A percentile compares a stretch with the other conserved stretches of the same genome.
Conservation (phyloP, 2,113 vertebrate genomes). For the Varanus salvator region DNA sequence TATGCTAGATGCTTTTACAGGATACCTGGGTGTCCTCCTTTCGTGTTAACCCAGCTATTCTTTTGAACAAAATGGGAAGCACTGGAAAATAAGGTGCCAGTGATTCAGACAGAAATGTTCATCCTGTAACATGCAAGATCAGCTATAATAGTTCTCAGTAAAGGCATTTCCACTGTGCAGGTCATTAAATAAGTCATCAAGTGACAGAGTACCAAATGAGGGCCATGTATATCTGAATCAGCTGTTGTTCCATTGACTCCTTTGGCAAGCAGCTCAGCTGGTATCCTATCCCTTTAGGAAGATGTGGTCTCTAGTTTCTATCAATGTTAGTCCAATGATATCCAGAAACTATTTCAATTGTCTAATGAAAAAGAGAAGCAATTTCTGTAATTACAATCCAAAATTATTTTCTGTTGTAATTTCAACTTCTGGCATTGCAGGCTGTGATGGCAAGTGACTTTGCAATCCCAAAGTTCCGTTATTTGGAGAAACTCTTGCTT, state of each 20-base stretch:
- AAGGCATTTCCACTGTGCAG: background rate
- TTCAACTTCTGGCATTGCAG: slow-evolving; percentile 73
- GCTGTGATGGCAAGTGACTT: slow-evolving; percentile 99
- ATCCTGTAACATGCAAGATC: background rate
- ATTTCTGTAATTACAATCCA: slow-evolving; percentile 8
- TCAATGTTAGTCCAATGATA: background rate
- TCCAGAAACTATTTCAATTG: background rate
- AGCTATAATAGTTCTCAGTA: background rate
- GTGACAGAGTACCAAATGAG: background rate
- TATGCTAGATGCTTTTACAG: background rate
- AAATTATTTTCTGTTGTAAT: background rate
- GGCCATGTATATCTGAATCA: background rate
- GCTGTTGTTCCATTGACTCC: background rate
- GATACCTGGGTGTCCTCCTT: background rate
- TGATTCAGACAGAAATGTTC: background rate
- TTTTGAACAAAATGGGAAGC: background rate
- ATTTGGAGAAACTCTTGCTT: slow-evolving; percentile 93
- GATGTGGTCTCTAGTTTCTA: background rate
- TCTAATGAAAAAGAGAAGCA: background rate
- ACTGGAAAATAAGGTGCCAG: background rate
- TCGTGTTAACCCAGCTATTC: background rate
- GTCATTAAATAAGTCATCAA: background rate
- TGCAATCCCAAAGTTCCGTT: slow-evolving; percentile 90
- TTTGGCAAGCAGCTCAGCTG: background rate
- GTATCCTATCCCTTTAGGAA: background rate